Percentiles rank a stretch among this genome's conserved stretches.
Evolutionary conservation across 1,140 invertebrate species (phyloP).

Genomic region (Drosophila subpulchrella): DNA sequence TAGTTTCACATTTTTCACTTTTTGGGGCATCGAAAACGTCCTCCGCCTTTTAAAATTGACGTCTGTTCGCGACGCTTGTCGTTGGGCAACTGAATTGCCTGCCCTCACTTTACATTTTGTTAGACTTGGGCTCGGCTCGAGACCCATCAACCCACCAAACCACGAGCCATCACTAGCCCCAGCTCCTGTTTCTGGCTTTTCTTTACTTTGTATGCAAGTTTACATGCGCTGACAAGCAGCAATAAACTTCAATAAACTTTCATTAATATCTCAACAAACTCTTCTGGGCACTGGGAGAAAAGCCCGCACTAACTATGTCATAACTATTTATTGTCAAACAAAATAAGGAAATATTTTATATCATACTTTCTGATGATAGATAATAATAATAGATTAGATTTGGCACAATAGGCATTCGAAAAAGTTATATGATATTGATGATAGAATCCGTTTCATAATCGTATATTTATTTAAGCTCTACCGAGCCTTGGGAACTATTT

Average conservation of each 20-base stretch:
- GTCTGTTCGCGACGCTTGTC: constrained; percentile 47
- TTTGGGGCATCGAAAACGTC: background rate
- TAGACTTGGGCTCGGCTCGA: constrained; percentile 15
- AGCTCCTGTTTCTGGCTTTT: constrained; percentile 13
- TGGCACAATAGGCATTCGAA: no score
- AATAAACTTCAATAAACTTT: constrained; percentile 81
- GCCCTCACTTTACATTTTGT: constrained; percentile 40
- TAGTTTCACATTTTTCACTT: background rate
- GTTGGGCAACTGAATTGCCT: constrained; percentile 59
- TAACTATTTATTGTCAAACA: background rate
- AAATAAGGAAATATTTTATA: background rate
- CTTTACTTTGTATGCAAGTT: constrained; percentile 39
- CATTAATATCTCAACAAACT: constrained; percentile 72
- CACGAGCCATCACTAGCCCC: background rate
- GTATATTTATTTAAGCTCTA: no score
- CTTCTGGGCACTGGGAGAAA: constrained; percentile 20
- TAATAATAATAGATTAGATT: no score
- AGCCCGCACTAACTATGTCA: background rate
- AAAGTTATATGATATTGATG: no score
- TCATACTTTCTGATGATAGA: no score
- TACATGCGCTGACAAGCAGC: constrained; percentile 76
- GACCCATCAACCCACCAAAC: background rate
- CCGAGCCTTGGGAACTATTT: background rate
- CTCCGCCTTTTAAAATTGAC: constrained; percentile 4
- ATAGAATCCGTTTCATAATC: no score